phyloP scores from a whole-genome alignment of 1,140 invertebrate species.

The Drosophila erecta region DNA sequence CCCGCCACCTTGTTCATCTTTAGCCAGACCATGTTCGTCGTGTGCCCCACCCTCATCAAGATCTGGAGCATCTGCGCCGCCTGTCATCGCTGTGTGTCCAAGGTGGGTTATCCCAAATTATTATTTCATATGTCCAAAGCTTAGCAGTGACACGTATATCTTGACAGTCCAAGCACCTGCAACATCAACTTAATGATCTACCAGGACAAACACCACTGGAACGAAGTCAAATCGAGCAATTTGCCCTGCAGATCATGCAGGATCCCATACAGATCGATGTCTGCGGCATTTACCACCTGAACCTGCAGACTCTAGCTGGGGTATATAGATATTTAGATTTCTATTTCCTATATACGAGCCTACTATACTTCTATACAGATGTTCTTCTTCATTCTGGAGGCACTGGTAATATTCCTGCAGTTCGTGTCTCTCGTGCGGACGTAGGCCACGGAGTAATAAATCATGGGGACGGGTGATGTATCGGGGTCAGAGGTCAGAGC shows the following conservation, averaged over 20 bases:
- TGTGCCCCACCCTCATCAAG: slow-evolving; percentile 53
- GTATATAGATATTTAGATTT: slow-evolving; percentile 5
- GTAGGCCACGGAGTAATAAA: slow-evolving; percentile 27
- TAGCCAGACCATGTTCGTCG: slow-evolving; percentile 30
- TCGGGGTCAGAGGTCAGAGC: slow-evolving; percentile 11
- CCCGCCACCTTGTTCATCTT: slow-evolving; percentile 27
- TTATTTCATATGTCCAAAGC: too few species aligned
- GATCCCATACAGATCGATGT: slow-evolving; percentile 62
- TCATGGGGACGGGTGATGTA: slow-evolving; percentile 10
- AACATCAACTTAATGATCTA: slow-evolving; percentile 19
- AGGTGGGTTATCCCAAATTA: slow-evolving; percentile 13
- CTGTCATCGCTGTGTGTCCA: slow-evolving; percentile 42
- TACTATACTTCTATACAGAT: slow-evolving; percentile 26
- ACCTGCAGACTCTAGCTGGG: slow-evolving; percentile 48
- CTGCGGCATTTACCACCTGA: slow-evolving; percentile 65
- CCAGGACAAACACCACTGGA: slow-evolving; percentile 4
- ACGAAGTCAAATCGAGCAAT: slow-evolving; percentile 43
- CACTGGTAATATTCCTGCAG: slow-evolving; percentile 65
- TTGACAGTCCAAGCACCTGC: slow-evolving; percentile 22
- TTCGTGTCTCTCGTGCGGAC: slow-evolving; percentile 49
- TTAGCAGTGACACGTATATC: too few species aligned
- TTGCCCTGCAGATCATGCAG: slow-evolving; percentile 65
- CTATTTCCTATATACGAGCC: background rate
- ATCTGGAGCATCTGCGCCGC: slow-evolving; percentile 53
- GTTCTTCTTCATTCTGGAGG: slow-evolving; percentile 67